Conservation (phyloP, 2,797 vertebrate genomes). For the Echiichthys vipera region DNA sequence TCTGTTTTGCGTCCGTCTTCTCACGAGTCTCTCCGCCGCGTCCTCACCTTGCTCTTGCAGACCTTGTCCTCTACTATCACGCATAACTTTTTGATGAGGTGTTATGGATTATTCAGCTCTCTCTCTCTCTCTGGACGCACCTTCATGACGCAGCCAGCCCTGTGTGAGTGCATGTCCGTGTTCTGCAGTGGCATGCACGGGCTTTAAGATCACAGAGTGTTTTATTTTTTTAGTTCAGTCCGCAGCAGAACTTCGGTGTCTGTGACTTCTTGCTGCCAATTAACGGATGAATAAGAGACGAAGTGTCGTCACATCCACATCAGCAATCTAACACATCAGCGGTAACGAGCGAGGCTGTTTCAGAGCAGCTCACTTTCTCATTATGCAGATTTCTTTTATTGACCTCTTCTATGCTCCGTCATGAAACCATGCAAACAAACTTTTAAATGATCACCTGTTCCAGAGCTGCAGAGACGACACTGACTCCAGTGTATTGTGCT, state of each 20-base stretch:
- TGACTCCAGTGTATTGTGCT: no score
- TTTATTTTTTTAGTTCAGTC: background rate
- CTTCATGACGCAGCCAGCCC: background rate
- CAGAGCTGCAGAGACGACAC: no score
- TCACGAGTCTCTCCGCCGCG: background rate
- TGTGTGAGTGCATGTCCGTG: background rate
- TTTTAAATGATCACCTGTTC: no score
- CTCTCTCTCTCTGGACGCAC: background rate
- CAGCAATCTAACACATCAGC: background rate
- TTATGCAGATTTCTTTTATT: no score
- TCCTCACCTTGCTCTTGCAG: background rate
- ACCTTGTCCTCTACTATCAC: background rate
- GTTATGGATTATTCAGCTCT: conserved; percentile 46
- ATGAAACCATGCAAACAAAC: no score
- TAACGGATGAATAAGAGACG: background rate
- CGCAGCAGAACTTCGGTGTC: background rate
- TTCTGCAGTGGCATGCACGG: background rate
- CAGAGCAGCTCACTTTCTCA: background rate
- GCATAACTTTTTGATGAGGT: conserved; percentile 23
- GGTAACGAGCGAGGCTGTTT: background rate
- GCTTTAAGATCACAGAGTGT: background rate
- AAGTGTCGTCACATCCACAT: background rate
- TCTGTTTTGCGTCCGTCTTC: background rate
- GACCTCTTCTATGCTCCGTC: no score
- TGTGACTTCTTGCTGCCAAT: background rate